Percentiles rank a stretch among this genome's conserved stretches.
Evolutionary conservation across 1,140 invertebrate genomes (phyloP).

Genomic region (Aphelinus certus): DNA sequence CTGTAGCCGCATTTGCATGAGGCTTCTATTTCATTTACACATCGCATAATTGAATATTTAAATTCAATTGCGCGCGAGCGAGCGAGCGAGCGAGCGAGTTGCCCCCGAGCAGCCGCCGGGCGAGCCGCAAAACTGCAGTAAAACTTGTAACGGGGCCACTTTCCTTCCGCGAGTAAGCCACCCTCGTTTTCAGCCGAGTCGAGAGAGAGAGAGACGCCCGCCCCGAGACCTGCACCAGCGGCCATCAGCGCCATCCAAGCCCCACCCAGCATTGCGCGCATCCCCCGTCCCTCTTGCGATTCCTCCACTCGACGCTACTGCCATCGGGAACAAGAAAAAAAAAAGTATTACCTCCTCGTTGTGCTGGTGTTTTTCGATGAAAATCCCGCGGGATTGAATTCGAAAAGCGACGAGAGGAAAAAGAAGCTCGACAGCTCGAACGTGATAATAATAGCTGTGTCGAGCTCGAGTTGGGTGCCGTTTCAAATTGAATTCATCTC

Average conservation of each 20-base stretch:
- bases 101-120: neutral
- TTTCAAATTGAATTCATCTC: slow-evolving; percentile 14
- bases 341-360: too few species aligned
- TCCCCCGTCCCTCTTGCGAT: neutral
- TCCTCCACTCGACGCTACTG: neutral
- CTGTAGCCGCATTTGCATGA: slow-evolving; percentile 68
- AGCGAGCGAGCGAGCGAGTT: neutral
- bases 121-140: slow-evolving; percentile 68
- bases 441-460: neutral
- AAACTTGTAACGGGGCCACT: slow-evolving; percentile 68
- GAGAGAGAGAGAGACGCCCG: neutral
- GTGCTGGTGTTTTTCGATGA: too few species aligned
- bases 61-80: slow-evolving; percentile 65
- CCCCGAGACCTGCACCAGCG: neutral
- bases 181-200: slow-evolving; percentile 39
- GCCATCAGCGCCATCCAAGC: too few species aligned
- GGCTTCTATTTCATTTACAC: slow-evolving; percentile 73
- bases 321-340: neutral
- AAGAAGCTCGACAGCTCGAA: neutral
- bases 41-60: slow-evolving; percentile 71
- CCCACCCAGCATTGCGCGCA: too few species aligned
- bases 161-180: slow-evolving; percentile 55
- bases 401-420: neutral
- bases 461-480: too few species aligned
- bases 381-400: too few species aligned